phyloP scores from a whole-genome alignment of 1,140 invertebrate species.

The Conus betulinus region DNA sequence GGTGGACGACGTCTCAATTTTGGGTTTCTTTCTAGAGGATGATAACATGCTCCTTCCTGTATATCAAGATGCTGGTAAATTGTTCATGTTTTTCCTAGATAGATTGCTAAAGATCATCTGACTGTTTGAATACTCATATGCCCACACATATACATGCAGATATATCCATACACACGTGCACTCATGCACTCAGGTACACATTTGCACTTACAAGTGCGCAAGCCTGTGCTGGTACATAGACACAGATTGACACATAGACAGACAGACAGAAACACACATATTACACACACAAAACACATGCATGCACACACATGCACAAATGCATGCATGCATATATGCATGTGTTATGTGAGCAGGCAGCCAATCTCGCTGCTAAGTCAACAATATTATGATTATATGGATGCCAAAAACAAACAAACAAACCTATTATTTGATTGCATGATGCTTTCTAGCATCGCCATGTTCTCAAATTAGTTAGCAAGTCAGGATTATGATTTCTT shows the following conservation, averaged over 20 bases:
- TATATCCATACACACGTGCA: neutral
- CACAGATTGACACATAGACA: neutral
- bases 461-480: too few relatives aligned
- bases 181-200: neutral
- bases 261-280: neutral
- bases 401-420: neutral
- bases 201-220: too few relatives aligned
- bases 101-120: too few relatives aligned
- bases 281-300: neutral
- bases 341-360: neutral
- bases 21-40: conserved; percentile 79
- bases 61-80: conserved; percentile 76
- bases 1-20: conserved; percentile 77
- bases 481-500: too few relatives aligned
- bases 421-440: neutral
- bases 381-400: neutral
- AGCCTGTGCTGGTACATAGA: too few relatives aligned
- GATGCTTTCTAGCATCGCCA: too few relatives aligned
- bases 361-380: neutral
- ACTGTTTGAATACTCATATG: too few relatives aligned
- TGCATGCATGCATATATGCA: neutral
- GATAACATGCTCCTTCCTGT: conserved; percentile 75
- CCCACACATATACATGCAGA: neutral
- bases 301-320: neutral
- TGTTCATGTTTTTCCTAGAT: neutral